Conservation (phyloP, 2,888 invertebrate genomes). For the Gryllus longicercus region DNA sequence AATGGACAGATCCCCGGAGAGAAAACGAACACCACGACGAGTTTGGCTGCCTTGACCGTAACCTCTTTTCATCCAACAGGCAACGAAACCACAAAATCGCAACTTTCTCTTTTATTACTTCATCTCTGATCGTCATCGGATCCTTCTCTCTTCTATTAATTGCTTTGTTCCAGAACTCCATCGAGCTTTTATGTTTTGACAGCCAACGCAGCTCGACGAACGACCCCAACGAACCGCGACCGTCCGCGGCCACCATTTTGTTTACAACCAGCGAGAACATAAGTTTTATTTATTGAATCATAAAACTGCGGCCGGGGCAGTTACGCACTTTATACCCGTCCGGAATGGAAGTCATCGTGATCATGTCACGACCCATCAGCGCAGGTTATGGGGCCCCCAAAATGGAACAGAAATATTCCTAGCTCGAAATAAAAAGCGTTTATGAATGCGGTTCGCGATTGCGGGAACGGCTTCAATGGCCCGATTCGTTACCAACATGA, state of each 20-base stretch:
- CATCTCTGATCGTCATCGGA: background rate
- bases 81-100: no score
- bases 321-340: background rate
- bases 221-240: background rate
- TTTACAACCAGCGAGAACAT: background rate
- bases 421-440: background rate
- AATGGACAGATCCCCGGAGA: no score
- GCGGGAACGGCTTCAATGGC: background rate
- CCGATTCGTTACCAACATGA: background rate
- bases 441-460: background rate
- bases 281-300: constrained; percentile 17
- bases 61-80: no score
- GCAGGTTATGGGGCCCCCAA: background rate
- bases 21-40: no score
- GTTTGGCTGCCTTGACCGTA: no score
- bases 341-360: background rate
- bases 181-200: background rate
- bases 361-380: background rate
- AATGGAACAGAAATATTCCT: background rate
- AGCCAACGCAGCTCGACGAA: background rate
- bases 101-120: background rate
- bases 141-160: background rate
- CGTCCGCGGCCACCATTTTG: background rate
- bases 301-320: background rate
- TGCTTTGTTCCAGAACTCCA: background rate